Conservation (phyloP, 1,140 invertebrate genomes). For the Pseudobourletiella spinata region DNA sequence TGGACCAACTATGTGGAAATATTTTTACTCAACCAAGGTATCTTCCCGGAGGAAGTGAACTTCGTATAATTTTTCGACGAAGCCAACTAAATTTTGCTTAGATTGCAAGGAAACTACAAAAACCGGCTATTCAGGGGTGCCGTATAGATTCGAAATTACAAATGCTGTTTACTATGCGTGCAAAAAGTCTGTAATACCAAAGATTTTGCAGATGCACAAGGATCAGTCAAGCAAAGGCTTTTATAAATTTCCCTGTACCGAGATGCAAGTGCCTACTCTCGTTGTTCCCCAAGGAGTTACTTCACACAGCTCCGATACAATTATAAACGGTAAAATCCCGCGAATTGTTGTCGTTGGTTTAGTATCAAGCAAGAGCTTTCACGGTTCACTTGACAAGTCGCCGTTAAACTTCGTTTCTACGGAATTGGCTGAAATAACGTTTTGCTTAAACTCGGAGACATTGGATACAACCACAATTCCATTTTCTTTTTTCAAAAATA, state of each 20-base stretch:
- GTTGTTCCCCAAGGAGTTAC: not conserved
- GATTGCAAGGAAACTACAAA: not conserved
- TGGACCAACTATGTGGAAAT: not conserved
- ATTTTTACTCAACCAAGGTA: not conserved
- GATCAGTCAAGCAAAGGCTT: not conserved
- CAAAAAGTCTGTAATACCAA: not conserved
- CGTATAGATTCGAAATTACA: not conserved
- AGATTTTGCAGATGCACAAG: not conserved
- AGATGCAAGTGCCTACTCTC: not conserved
- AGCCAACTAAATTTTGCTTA: not conserved
- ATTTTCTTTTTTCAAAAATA: not conserved
- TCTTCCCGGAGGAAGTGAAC: not conserved
- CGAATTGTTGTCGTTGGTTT: not conserved
- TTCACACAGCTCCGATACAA: not conserved
- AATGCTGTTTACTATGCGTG: not conserved
- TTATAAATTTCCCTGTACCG: not conserved
- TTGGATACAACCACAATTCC: not conserved
- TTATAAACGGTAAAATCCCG: not conserved
- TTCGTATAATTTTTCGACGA: not conserved
- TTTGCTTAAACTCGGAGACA: not conserved
- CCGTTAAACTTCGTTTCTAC: not conserved
- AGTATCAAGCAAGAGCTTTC: not conserved
- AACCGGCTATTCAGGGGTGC: no score
- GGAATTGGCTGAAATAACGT: not conserved
- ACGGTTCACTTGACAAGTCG: not conserved